These are phyloP conservation scores for Drosophila mayaguana DNA, from an alignment of 2,888 invertebrate species.

Conservation along the genomic window DNA sequence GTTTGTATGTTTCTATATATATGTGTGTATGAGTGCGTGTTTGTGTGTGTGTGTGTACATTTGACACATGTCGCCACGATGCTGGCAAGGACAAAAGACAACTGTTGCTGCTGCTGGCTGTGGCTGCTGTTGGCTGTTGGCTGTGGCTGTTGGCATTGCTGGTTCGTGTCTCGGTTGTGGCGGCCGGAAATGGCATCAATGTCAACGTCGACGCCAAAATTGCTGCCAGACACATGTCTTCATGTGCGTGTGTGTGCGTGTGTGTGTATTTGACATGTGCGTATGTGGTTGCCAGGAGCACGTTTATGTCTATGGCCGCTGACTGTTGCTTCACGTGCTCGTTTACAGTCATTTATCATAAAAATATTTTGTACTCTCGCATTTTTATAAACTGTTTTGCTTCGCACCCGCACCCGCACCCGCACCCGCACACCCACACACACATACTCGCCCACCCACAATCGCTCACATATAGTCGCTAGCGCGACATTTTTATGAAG, in stretches of 20 bases:
- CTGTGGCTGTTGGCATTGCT: constrained; percentile 41
- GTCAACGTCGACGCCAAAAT: constrained; percentile 77
- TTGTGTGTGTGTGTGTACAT: constrained; percentile 49
- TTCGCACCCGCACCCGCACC: constrained; percentile 52
- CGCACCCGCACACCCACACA: background rate
- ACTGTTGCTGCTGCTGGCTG: constrained; percentile 46
- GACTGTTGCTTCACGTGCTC: constrained; percentile 73
- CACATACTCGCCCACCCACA: background rate
- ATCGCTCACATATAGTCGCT: background rate
- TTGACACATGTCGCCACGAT: constrained; percentile 71
- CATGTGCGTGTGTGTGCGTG: constrained; percentile 25
- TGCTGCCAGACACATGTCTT: constrained; percentile 58
- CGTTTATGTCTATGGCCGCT: constrained; percentile 72
- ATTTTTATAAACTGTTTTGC: constrained; percentile 79
- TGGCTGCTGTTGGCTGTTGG: constrained; percentile 11
- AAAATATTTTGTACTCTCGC: constrained; percentile 76
- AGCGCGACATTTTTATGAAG: constrained; percentile 75
- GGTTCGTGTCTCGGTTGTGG: constrained; percentile 64
- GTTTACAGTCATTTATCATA: constrained; percentile 80
- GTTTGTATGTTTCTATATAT: background rate
- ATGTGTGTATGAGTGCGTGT: constrained; percentile 4
- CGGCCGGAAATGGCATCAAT: constrained; percentile 79
- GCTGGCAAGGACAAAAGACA: constrained; percentile 68
- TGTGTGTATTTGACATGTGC: constrained; percentile 63
- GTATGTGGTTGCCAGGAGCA: constrained; percentile 74